Percentiles rank a stretch among this genome's conserved stretches.
phyloP scores from a whole-genome alignment of 2,113 vertebrate genomes.

The Sprattus sprattus region DNA sequence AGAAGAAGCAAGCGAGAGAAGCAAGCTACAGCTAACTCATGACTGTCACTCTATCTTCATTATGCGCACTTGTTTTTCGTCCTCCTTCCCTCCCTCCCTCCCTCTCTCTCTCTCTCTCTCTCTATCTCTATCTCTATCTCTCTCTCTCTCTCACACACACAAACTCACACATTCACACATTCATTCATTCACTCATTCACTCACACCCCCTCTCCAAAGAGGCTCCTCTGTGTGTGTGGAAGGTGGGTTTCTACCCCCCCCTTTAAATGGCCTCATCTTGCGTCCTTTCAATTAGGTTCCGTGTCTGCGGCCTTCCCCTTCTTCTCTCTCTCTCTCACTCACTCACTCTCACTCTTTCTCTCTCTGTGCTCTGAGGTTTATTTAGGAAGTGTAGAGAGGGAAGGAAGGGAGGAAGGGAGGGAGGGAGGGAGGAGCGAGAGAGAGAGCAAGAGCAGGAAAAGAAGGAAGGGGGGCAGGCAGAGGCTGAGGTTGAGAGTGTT shows the following conservation, averaged over 20 bases:
- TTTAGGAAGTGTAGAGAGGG: slow-evolving; percentile 70
- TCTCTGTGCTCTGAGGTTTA: slow-evolving; percentile 62
- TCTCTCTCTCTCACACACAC: neutral
- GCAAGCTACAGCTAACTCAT: neutral
- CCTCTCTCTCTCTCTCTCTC: neutral
- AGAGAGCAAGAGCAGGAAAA: slow-evolving; percentile 47
- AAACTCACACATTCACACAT: neutral
- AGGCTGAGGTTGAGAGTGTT: neutral
- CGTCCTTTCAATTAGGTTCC: slow-evolving; percentile 58
- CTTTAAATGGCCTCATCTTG: slow-evolving; percentile 56
- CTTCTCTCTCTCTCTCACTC: slow-evolving; percentile 22
- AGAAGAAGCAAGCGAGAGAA: neutral
- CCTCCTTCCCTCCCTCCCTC: neutral
- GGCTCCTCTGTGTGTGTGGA: slow-evolving; percentile 40
- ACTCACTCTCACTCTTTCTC: neutral
- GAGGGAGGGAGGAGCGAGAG: slow-evolving; percentile 43
- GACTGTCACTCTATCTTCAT: neutral
- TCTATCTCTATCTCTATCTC: neutral
- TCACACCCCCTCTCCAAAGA: neutral
- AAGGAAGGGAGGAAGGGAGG: slow-evolving; percentile 63
- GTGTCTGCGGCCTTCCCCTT: slow-evolving; percentile 60
- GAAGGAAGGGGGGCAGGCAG: slow-evolving; percentile 42
- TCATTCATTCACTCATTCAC: neutral
- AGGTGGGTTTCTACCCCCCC: no score
- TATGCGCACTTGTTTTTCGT: slow-evolving; percentile 37